These are phyloP conservation scores for Agonopterix heracliana DNA, from an alignment of 2,888 invertebrate genomes.

Conservation along the genomic window DNA sequence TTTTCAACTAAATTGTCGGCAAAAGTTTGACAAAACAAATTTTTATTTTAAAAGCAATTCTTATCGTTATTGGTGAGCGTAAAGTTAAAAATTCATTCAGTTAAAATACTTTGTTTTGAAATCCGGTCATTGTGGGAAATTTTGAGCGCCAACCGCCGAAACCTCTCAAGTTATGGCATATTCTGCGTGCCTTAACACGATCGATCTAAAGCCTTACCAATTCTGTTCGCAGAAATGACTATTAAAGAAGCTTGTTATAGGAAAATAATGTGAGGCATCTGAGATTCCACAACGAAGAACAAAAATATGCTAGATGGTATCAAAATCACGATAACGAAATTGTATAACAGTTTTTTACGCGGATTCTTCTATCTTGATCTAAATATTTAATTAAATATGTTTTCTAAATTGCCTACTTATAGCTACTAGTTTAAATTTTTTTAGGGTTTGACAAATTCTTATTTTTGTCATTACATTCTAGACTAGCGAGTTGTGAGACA, in stretches of 20 bases:
- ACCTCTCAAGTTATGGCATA: constrained; percentile 38
- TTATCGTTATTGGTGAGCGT: neutral
- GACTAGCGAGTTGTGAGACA: too few relatives aligned
- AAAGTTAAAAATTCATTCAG: neutral
- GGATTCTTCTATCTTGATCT: neutral
- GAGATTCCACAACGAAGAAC: neutral
- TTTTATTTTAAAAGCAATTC: too few relatives aligned
- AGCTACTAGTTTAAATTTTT: too few relatives aligned
- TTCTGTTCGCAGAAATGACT: constrained; percentile 29
- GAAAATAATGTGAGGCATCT: neutral
- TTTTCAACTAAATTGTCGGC: too few relatives aligned
- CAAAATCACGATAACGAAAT: neutral
- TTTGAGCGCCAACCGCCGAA: constrained; percentile 24
- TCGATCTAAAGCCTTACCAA: constrained; percentile 33
- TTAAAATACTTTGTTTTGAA: constrained; percentile 18
- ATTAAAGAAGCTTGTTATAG: constrained; percentile 16
- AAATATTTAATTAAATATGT: too few relatives aligned
- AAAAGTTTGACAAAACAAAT: too few relatives aligned
- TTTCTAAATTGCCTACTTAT: too few relatives aligned
- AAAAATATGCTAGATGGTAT: constrained; percentile 1
- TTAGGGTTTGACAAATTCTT: too few relatives aligned
- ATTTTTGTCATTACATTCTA: too few relatives aligned
- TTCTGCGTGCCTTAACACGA: constrained; percentile 32
- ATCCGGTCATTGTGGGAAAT: constrained; percentile 30
- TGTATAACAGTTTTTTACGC: neutral